A percentile compares a stretch with the other conserved stretches of the same genome.
Conservation (phyloP, 2,797 vertebrate species). For the Heteromormyrus szaboi region DNA sequence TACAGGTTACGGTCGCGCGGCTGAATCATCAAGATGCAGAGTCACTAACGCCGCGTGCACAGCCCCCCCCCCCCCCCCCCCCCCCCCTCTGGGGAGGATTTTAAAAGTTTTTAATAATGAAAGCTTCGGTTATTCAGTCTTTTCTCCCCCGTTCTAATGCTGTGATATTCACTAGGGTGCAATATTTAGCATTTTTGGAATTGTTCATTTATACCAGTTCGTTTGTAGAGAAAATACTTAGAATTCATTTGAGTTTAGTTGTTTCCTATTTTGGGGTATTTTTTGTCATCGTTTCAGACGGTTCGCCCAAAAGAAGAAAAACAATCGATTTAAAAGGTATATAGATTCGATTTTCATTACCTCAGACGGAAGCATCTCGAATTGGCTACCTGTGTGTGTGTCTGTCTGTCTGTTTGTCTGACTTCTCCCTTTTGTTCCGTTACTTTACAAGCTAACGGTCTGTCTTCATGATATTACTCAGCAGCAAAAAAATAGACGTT, state of each 20-base stretch:
- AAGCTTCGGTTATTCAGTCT: background rate
- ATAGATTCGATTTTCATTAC: background rate
- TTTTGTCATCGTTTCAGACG: background rate
- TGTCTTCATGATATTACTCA: conserved; percentile 4
- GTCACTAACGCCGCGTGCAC: background rate
- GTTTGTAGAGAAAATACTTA: background rate
- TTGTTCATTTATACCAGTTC: background rate
- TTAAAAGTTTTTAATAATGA: background rate
- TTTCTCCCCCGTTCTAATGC: background rate
- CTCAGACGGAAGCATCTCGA: background rate
- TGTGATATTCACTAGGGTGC: background rate
- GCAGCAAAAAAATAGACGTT: background rate
- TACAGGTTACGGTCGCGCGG: background rate
- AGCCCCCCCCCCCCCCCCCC: background rate
- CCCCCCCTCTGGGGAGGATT: background rate
- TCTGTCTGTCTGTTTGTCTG: background rate
- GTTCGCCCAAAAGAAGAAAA: background rate
- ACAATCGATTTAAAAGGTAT: background rate
- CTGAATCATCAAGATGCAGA: background rate
- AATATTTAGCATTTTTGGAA: background rate
- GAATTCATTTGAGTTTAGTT: background rate
- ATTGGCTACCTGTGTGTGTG: background rate
- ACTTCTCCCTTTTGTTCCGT: background rate
- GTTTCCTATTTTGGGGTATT: background rate
- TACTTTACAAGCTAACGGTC: background rate